Evolutionary conservation across 2,888 invertebrate genomes (phyloP).

Genomic region (Schizotus pectinicornis): DNA sequence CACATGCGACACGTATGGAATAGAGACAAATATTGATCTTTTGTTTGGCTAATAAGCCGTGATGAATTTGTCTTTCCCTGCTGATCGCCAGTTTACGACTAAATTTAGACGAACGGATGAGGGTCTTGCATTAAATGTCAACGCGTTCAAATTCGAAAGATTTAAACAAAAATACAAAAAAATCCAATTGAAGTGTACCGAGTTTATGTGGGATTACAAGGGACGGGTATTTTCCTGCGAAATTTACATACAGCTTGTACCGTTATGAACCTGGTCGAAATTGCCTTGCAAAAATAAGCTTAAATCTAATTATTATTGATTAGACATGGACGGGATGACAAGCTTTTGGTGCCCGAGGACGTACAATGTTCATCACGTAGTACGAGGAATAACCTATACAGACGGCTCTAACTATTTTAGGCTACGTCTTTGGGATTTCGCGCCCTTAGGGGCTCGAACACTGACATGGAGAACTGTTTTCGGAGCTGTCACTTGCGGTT

Average conservation of each 20-base stretch:
- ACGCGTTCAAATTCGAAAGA: too few species aligned
- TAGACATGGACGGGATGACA: neutral
- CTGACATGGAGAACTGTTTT: too few species aligned
- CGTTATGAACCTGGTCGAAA: neutral
- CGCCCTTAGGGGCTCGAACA: too few species aligned
- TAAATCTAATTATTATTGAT: slow-evolving; percentile 5
- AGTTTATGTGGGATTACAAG: too few species aligned
- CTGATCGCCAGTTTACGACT: slow-evolving; percentile 7
- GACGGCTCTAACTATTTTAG: too few species aligned
- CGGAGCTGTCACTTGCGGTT: too few species aligned
- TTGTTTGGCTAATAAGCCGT: slow-evolving; percentile 39
- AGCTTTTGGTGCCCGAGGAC: neutral
- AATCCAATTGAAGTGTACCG: too few species aligned
- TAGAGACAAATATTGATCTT: slow-evolving; percentile 37
- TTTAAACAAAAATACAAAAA: neutral
- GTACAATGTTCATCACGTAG: too few species aligned
- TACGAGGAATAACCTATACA: too few species aligned
- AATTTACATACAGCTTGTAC: neutral
- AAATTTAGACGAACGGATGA: slow-evolving; percentile 10
- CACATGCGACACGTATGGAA: neutral
- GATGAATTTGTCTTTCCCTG: slow-evolving; percentile 14
- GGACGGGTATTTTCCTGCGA: too few species aligned
- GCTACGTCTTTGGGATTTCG: too few species aligned
- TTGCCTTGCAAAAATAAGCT: neutral
- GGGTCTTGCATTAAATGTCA: too few species aligned